Conservation (phyloP, 2,888 invertebrate genomes). For the Pandemis cinnamomeana region DNA sequence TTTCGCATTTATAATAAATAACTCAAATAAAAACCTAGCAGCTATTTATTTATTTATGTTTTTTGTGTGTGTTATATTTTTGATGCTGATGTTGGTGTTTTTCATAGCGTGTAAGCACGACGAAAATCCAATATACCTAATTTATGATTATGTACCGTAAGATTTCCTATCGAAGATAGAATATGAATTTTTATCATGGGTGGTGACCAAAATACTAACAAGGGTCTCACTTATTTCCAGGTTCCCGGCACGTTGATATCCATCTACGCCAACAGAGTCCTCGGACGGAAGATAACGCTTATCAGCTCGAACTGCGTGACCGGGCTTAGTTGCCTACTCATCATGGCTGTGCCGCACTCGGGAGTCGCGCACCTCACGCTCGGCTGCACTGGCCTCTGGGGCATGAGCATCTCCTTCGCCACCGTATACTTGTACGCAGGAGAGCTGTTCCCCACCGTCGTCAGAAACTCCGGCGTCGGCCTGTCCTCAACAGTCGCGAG, state of each 20-base stretch:
- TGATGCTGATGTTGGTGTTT: too few species aligned
- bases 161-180: not conserved
- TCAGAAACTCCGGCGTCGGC: constrained; percentile 94
- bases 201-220: not conserved
- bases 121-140: too few species aligned
- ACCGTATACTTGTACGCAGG: constrained; percentile 94
- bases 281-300: constrained; percentile 88
- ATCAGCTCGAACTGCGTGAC: constrained; percentile 87
- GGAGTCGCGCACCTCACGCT: constrained; percentile 84
- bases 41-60: too few species aligned
- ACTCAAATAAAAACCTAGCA: too few species aligned
- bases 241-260: constrained; percentile 86
- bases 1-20: too few species aligned
- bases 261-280: constrained; percentile 86
- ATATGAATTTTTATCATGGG: not conserved
- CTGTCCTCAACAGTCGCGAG: constrained; percentile 93
- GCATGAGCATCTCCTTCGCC: constrained; percentile 92
- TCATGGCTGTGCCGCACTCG: constrained; percentile 82
- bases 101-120: too few species aligned
- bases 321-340: constrained; percentile 86
- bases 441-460: constrained; percentile 95
- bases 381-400: constrained; percentile 90
- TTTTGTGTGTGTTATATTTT: too few species aligned
- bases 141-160: too few species aligned
- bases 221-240: constrained; percentile 59